phyloP scores from a whole-genome alignment of 2,113 vertebrate species.

The Cyprinodon tularosa region DNA sequence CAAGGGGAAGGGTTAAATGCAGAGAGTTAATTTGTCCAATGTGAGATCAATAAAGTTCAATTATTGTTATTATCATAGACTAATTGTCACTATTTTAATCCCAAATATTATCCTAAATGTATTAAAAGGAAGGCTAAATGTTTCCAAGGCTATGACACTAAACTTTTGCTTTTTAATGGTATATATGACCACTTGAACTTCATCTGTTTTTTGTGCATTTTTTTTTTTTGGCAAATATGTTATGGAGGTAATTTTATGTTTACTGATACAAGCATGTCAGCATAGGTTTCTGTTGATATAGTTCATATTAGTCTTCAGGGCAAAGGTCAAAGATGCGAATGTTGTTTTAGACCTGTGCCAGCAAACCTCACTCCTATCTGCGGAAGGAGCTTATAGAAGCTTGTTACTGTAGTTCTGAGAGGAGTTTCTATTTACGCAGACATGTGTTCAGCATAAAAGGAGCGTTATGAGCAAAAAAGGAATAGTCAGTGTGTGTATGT shows the following conservation, averaged over 20 bases:
- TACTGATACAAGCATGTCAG: no score
- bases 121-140: not conserved
- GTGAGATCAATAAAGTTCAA: no score
- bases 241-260: constrained; percentile 12
- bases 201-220: not conserved
- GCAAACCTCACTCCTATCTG: constrained; percentile 5
- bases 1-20: no score
- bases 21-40: no score
- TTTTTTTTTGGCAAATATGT: not conserved
- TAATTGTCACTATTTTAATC: no score
- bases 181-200: not conserved
- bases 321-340: not conserved
- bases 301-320: constrained; percentile 7
- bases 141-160: not conserved
- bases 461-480: constrained; percentile 29
- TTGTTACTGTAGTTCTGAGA: constrained; percentile 41
- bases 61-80: no score
- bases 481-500: constrained; percentile 4
- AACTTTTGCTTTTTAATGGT: not conserved
- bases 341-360: not conserved
- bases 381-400: constrained; percentile 46
- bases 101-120: not conserved
- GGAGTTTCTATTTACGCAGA: constrained; percentile 34
- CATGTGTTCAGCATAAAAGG: constrained; percentile 26
- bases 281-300: not conserved